Evolutionary conservation across 2,113 vertebrate genomes (phyloP).

Genomic region (Pandion haliaetus): DNA sequence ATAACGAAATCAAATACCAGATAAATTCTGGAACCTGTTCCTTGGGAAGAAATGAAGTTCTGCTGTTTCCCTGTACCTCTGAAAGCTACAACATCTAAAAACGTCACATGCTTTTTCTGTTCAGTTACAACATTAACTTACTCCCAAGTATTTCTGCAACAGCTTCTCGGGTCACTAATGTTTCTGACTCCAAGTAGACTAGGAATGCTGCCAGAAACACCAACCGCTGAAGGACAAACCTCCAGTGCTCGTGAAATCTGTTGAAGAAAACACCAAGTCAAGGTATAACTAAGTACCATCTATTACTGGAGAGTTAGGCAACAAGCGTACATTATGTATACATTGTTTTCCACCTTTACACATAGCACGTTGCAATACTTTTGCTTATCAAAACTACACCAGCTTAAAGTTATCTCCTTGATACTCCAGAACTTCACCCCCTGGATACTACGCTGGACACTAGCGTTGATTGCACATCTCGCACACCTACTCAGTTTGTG

Average conservation of each 20-base stretch:
- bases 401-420: not conserved
- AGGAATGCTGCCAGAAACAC: slow-evolving; percentile 91
- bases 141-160: slow-evolving; percentile 93
- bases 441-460: accelerated
- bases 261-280: not conserved
- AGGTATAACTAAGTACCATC: not conserved
- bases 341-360: not conserved
- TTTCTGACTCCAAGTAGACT: slow-evolving; percentile 92
- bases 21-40: not conserved
- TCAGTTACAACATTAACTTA: slow-evolving; percentile 69
- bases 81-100: not conserved
- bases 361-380: not conserved
- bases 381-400: not conserved
- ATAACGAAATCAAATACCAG: not conserved
- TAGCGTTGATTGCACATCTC: not conserved
- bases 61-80: not conserved
- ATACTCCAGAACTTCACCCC: not conserved
- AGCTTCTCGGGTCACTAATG: slow-evolving; percentile 89
- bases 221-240: slow-evolving; percentile 93
- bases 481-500: not conserved
- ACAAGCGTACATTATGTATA: not conserved
- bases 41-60: not conserved
- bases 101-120: not conserved
- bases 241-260: slow-evolving; percentile 98
- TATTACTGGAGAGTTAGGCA: not conserved